Evolutionary conservation across 2,888 invertebrate genomes (phyloP), one percentile per base, ranked within the genome.

Genomic region (Sinhomidia bicolor): DNA sequence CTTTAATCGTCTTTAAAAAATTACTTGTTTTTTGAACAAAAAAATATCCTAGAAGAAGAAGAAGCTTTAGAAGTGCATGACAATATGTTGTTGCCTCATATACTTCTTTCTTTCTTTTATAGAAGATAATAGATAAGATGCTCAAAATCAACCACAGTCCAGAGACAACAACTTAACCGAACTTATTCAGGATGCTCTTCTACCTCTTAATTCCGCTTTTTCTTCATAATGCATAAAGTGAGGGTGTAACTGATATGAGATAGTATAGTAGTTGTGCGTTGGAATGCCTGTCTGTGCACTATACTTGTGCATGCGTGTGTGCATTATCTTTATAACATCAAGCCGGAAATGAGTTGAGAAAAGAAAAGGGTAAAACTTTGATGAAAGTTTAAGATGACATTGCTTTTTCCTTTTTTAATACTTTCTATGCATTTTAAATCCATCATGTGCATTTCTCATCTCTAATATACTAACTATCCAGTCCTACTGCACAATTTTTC

Each of bases 361-460:
- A 47, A 20, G 41, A 71, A 23, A 47, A 20, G 82, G 57, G 71
- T 54, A 47, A 51, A 57, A 62, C 44, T 76, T 84, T 60, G 76
- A 84, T 62, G 74, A 84, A 84, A 62, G 44, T 76, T 83, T 71
- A 83, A 83, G 71, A 83, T 32, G 54, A 57, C 54, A 76, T 17
- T 29, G 17, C 54, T 44, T 74, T 44, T 41, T 44, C 44, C 26
- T 9, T 9, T 65, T 65, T 65, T 14, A n/a, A 36, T 65, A 32
- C 5, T 32, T 65, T 65, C 12, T 41, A 29, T 65, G 65, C 65
- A 65, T 65, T 65, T 65, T 65, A 32, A 65, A 65, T 7, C 17
- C 32, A 14, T 65, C 17, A 3, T 65, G 36, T 32, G 9, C n/a
- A 60, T n/a, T n/a, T 32, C 1, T 14, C 47, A 10, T 47, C 26